These are phyloP conservation scores for Aplidium turbinatum DNA, from an alignment of 23 tunicate genomes.

Conservation along the genomic window DNA sequence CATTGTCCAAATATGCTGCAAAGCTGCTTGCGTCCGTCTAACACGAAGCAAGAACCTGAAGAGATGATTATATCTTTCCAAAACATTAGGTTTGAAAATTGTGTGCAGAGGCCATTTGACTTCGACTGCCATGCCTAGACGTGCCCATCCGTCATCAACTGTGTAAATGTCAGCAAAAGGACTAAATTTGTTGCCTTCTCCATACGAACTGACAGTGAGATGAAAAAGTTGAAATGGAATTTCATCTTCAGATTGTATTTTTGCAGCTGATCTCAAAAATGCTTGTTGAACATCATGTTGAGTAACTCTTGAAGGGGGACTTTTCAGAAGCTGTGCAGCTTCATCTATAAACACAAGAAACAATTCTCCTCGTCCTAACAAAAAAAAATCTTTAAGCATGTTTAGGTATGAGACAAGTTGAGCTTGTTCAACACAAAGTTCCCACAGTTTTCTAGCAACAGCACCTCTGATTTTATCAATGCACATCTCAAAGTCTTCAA, in stretches of 20 bases:
- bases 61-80: slow-evolving; percentile 82
- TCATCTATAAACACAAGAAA: slow-evolving; percentile 84
- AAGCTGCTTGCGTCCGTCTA: slow-evolving; percentile 65
- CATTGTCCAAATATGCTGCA: slow-evolving; percentile 61
- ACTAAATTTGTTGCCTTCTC: neutral
- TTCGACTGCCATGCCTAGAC: slow-evolving; percentile 69
- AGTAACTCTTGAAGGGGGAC: slow-evolving; percentile 68
- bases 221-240: slow-evolving; percentile 62
- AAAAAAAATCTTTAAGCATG: slow-evolving; percentile 80
- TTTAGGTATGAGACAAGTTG: slow-evolving; percentile 60
- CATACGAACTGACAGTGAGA: slow-evolving; percentile 28
- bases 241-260: slow-evolving; percentile 77
- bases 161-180: slow-evolving; percentile 33
- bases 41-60: slow-evolving; percentile 77
- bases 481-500: slow-evolving; percentile 67
- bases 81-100: slow-evolving; percentile 59
- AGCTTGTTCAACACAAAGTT: slow-evolving; percentile 81
- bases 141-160: slow-evolving; percentile 80
- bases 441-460: slow-evolving; percentile 85
- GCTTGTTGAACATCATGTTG: slow-evolving; percentile 87
- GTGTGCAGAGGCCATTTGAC: slow-evolving; percentile 96
- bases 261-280: slow-evolving; percentile 78
- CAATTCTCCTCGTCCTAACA: slow-evolving; percentile 89
- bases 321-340: slow-evolving; percentile 57
- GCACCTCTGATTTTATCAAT: slow-evolving; percentile 76